These are phyloP conservation scores for Drosophila melanica DNA, from an alignment of 1,140 invertebrate genomes.

Conservation along the genomic window DNA sequence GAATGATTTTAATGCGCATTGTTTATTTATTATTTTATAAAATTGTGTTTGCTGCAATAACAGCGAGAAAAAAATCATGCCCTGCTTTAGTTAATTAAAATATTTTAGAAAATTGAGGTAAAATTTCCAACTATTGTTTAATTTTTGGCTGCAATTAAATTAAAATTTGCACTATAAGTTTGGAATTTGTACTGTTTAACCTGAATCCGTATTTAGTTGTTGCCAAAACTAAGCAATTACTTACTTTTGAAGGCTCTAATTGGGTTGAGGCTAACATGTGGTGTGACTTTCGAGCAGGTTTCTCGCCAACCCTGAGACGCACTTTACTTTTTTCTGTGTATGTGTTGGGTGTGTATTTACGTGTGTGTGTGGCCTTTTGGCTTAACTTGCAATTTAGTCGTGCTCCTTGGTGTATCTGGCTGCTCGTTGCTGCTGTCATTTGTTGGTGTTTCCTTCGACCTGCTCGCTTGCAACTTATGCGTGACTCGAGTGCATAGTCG, in stretches of 20 bases:
- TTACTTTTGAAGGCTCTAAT: constrained; percentile 16
- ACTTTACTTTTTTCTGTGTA: constrained; percentile 8
- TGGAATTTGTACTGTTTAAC: too few relatives aligned
- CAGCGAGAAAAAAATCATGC: too few relatives aligned
- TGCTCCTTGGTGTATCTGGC: constrained; percentile 27
- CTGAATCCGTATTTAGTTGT: background rate
- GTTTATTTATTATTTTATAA: too few relatives aligned
- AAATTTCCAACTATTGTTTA: too few relatives aligned
- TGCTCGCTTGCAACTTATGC: constrained; percentile 77
- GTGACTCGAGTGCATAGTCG: constrained; percentile 79
- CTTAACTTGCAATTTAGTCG: constrained; percentile 74
- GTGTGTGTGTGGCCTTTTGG: constrained; percentile 71
- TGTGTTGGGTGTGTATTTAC: constrained; percentile 25
- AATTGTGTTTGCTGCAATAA: too few relatives aligned
- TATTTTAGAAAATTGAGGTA: too few relatives aligned
- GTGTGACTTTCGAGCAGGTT: background rate
- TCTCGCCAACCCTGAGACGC: constrained; percentile 44
- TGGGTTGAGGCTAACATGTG: constrained; percentile 15
- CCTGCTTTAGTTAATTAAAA: too few relatives aligned
- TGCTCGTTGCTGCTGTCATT: constrained; percentile 55
- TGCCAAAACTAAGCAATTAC: constrained; percentile 14
- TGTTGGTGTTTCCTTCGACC: constrained; percentile 73
- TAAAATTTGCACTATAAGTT: too few relatives aligned
- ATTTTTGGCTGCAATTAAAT: too few relatives aligned
- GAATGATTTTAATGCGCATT: too few relatives aligned